A percentile compares a stretch with the other conserved stretches of the same genome.
These are phyloP conservation scores for Standfussiana lucernea DNA, from an alignment of 2,888 invertebrate genomes.

Conservation along the genomic window DNA sequence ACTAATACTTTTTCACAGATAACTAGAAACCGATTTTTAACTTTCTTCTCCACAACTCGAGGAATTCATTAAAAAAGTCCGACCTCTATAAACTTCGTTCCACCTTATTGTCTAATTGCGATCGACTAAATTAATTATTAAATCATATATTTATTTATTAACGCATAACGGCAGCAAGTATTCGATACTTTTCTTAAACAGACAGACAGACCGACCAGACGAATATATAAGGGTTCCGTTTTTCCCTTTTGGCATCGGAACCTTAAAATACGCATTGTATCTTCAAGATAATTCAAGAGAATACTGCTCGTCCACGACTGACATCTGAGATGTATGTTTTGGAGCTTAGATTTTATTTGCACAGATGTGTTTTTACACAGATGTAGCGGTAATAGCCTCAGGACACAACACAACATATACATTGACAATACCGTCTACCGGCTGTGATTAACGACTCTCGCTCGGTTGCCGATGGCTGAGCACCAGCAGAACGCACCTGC, in stretches of 20 bases:
- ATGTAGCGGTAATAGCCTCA: constrained; percentile 37
- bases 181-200: neutral
- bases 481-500: constrained; percentile 56
- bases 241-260: too few species aligned
- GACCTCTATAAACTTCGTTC: too few species aligned
- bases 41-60: too few species aligned
- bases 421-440: constrained; percentile 45
- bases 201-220: too few species aligned
- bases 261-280: neutral
- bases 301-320: constrained; percentile 6
- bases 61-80: too few species aligned
- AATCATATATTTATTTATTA: neutral
- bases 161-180: neutral
- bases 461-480: constrained; percentile 44
- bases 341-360: neutral
- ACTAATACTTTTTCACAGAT: too few species aligned
- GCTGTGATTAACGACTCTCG: constrained; percentile 65
- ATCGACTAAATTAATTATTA: too few species aligned
- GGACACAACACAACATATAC: constrained; percentile 41
- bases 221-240: too few species aligned
- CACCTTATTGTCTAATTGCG: too few species aligned
- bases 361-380: constrained; percentile 14
- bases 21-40: too few species aligned
- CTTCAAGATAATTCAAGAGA: neutral
- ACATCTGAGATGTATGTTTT: constrained; percentile 20